Conservation (phyloP, 1,140 invertebrate genomes). For the Tetragonula clypearis region DNA sequence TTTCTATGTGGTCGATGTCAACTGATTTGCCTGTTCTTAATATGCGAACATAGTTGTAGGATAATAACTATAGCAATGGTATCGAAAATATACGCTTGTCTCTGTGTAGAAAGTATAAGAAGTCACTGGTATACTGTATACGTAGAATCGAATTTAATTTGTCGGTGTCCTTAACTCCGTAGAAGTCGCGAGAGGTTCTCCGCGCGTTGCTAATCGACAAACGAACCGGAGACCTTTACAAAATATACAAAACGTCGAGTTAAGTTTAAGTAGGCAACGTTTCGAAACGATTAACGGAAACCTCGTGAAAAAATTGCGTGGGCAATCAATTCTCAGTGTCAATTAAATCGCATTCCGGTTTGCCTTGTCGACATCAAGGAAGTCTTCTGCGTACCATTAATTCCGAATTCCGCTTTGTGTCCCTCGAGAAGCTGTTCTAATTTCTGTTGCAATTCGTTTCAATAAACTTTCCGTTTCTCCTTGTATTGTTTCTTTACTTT, state of each 20-base stretch:
- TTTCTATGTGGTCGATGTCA: background rate
- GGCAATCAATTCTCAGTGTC: conserved; percentile 52
- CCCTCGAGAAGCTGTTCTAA: conserved; percentile 23
- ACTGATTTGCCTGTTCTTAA: conserved; percentile 3
- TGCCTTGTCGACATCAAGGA: conserved; percentile 34
- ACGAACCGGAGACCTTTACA: background rate
- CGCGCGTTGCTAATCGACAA: conserved; percentile 12
- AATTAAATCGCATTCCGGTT: conserved; percentile 42
- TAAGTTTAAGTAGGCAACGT: conserved; percentile 24
- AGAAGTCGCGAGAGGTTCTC: conserved; percentile 7
- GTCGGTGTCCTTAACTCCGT: background rate
- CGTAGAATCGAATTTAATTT: conserved; percentile 40
- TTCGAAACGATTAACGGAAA: conserved; percentile 3
- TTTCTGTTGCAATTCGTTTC: conserved; percentile 47
- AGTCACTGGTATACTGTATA: conserved; percentile 37
- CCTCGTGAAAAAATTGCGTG: conserved; percentile 31
- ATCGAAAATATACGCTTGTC: conserved; percentile 51
- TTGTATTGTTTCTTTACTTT: conserved; percentile 40
- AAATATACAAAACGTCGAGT: background rate
- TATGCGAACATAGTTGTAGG: conserved; percentile 17
- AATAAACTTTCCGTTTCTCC: conserved; percentile 46
- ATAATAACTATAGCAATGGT: conserved; percentile 25
- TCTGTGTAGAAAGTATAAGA: conserved; percentile 38
- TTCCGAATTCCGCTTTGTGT: conserved; percentile 8
- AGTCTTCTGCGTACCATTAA: background rate